phyloP scores from a whole-genome alignment of 2,797 vertebrate species.

The Channallabes apus region DNA sequence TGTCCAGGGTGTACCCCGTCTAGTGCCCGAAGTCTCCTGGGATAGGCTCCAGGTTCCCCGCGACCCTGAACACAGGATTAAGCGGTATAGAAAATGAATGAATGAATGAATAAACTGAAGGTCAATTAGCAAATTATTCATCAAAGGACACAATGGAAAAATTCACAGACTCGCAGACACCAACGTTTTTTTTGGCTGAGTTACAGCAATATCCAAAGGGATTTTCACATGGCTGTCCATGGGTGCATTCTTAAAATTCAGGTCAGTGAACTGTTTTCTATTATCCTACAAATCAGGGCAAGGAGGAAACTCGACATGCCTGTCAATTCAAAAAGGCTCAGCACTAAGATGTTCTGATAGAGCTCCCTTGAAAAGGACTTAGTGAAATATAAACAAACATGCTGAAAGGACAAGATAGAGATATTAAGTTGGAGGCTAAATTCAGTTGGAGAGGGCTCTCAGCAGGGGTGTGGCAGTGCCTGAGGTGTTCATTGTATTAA shows the following conservation, averaged over 20 bases:
- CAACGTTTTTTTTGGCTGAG: too few relatives aligned
- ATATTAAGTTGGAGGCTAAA: not conserved
- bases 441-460: not conserved
- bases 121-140: not conserved
- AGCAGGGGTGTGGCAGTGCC: not conserved
- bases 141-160: not conserved
- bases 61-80: too few relatives aligned
- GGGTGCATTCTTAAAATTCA: not conserved
- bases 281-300: not conserved
- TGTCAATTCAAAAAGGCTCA: constrained; percentile 1
- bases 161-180: not conserved
- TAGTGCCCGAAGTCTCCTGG: too few relatives aligned
- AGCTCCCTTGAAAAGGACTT: not conserved
- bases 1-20: too few relatives aligned
- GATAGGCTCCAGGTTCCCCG: too few relatives aligned
- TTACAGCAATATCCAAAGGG: not conserved
- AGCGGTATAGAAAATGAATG: too few relatives aligned
- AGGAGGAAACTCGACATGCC: not conserved
- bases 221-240: not conserved
- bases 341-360: not conserved
- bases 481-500: not conserved
- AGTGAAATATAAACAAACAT: not conserved
- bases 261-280: not conserved
- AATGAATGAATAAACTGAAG: not conserved
- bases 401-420: not conserved